Percentiles rank a stretch among this genome's conserved stretches.
Evolutionary conservation across 2,797 vertebrate species (phyloP).

Genomic region (Notolabrus celidotus): DNA sequence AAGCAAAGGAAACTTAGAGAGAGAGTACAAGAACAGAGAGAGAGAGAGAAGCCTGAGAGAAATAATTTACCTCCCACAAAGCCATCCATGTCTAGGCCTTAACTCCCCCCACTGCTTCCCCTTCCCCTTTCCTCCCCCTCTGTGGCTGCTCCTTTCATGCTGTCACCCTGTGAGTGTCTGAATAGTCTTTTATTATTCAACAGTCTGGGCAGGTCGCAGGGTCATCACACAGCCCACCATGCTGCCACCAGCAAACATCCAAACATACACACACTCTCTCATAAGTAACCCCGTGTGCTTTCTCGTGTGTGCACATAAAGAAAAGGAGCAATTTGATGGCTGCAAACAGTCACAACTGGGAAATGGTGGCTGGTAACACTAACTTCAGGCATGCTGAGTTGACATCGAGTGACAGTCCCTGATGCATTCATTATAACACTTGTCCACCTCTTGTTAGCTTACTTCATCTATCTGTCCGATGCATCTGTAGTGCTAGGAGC

Average conservation of each 20-base stretch:
- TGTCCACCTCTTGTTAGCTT: conserved; percentile 65
- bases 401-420: conserved; percentile 61
- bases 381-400: conserved; percentile 27
- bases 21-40: conserved; percentile 39
- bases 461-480: conserved; percentile 52
- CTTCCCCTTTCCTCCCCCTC: conserved; percentile 1
- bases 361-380: conserved; percentile 35
- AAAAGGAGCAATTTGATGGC: conserved; percentile 30
- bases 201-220: conserved; percentile 75
- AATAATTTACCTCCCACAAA: conserved; percentile 84
- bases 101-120: conserved; percentile 2
- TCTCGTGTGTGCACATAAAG: conserved; percentile 16
- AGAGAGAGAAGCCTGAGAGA: conserved; percentile 54
- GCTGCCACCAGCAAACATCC: conserved; percentile 78
- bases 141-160: conserved; percentile 77
- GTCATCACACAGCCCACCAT: conserved; percentile 67
- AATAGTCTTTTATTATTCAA: conserved; percentile 85
- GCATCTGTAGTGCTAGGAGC: conserved; percentile 59
- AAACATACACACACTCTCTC: conserved; percentile 52
- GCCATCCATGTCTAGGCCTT: conserved; percentile 59
- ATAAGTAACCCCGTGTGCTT: conserved; percentile 45
- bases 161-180: conserved; percentile 75
- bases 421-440: conserved; percentile 77
- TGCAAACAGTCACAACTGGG: conserved; percentile 16
- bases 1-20: conserved; percentile 48